A percentile compares a stretch with the other conserved stretches of the same genome.
Evolutionary conservation across 2,797 vertebrate genomes (phyloP).

Genomic region (Takifugu ocellatus): DNA sequence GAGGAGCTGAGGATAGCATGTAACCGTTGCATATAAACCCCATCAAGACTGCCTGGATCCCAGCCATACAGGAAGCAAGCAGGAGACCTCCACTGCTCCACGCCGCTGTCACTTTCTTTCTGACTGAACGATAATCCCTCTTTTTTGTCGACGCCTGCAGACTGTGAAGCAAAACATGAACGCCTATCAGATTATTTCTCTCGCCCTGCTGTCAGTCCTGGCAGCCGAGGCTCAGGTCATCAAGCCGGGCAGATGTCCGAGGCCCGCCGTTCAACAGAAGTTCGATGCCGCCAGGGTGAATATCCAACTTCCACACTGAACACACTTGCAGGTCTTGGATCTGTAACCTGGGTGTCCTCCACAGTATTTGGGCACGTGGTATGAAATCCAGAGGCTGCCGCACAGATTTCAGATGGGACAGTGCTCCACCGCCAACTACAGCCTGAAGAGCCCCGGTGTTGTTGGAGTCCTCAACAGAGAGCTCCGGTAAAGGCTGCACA

Average conservation of each 20-base stretch:
- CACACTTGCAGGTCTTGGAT: too few species aligned
- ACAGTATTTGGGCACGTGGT: conserved; percentile 85
- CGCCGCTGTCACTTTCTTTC: background rate
- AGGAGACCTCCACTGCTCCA: background rate
- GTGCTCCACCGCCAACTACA: conserved; percentile 82
- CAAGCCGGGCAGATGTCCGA: conserved; percentile 74
- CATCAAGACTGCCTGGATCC: conserved; percentile 7
- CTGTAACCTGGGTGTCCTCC: conserved; percentile 10
- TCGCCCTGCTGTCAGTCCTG: conserved; percentile 65
- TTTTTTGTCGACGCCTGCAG: conserved; percentile 16
- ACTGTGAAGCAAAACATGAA: conserved; percentile 51
- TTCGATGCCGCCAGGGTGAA: conserved; percentile 64
- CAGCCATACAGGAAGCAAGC: conserved; percentile 30
- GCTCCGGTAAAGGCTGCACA: conserved; percentile 73
- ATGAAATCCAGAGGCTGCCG: conserved; percentile 81
- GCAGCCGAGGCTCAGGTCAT: conserved; percentile 72
- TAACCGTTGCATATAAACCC: conserved; percentile 23
- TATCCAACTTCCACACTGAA: background rate
- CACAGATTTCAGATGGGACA: conserved; percentile 76
- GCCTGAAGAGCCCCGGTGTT: conserved; percentile 72
- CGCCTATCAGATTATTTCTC: conserved; percentile 51
- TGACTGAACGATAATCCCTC: background rate
- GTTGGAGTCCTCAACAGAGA: conserved; percentile 80
- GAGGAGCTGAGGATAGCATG: background rate
- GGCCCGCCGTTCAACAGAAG: conserved; percentile 73